Evolutionary conservation across 2,113 vertebrate genomes (phyloP), one percentile per base, ranked within the genome.

Genomic region (Heloderma charlesbogerti): DNA sequence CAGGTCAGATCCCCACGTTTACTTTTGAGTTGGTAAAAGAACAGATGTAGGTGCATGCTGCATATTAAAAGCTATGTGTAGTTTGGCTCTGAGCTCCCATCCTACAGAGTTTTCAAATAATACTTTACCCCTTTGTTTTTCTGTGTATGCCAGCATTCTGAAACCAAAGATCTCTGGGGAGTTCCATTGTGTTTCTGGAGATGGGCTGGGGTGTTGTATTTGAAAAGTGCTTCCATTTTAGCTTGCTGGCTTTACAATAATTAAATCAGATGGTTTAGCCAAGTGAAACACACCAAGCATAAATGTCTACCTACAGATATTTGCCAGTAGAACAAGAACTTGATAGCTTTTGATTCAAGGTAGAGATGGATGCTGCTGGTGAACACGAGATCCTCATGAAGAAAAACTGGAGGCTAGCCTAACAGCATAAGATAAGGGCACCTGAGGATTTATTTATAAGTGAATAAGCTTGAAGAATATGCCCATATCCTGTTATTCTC

Each of bases 351-450:
- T 66, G 86, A 0, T 0, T n/a, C 20, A 40, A 84, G 67, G 54
- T 81, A 40, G 27, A 69, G 88, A 90, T 66, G n/a, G 31, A 16
- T 40, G 0, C 82, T 51, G 72, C 88, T 75, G 45, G 12, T 67
- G 18, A 34, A 27, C 27, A 22, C 27, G 0, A 75, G 45, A 31
- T 29, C 1, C 0, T 40, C 45, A 67, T 0, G 13, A 25, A 54
- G 82, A 92, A 48, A 79, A 18, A 69, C 69, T 81, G 34, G 40
- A 34, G 78, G 45, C 29, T 51, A 31, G 67, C 16, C 0, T 1
- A 34, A 29, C 43, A 86, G 51, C 77, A 80, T n/a, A 83, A 72
- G 0, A 51, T 51, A 43, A 37, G 13, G 88, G 13, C 74, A 15
- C 25, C 7, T 54, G 25, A 40, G 3, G 7, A 8, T 48, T 48